Evolutionary conservation across 2,797 vertebrate species (phyloP).

Genomic region (Cyprinella venusta): DNA sequence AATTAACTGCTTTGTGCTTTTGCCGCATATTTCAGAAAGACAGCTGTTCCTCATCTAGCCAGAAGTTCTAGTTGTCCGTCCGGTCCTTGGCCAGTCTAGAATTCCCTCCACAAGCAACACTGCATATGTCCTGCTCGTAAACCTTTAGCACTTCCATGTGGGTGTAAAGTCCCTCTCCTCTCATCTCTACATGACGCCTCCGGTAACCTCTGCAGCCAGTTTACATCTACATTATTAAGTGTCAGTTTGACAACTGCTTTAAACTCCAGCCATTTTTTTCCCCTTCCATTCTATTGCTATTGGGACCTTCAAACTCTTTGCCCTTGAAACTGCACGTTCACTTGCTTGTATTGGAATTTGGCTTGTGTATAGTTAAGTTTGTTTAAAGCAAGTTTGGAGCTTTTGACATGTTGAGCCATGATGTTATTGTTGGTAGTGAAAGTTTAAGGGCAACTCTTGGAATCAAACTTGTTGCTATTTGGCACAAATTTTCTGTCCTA

Average conservation of each 20-base stretch:
- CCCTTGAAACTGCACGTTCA: constrained; percentile 46
- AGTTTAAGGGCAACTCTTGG: background rate
- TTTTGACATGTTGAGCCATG: constrained; percentile 18
- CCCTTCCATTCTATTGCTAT: constrained; percentile 26
- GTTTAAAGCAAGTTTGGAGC: constrained; percentile 23
- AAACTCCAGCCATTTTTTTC: constrained; percentile 45
- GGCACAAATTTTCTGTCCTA: background rate
- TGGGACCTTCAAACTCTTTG: constrained; percentile 8
- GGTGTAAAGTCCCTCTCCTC: constrained; percentile 58
- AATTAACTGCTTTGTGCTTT: constrained; percentile 64
- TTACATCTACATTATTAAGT: constrained; percentile 53
- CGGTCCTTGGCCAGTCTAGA: constrained; percentile 44
- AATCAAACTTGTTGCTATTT: background rate
- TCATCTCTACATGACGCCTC: constrained; percentile 53
- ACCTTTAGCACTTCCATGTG: constrained; percentile 60
- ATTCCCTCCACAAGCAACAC: constrained; percentile 50
- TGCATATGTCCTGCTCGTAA: constrained; percentile 59
- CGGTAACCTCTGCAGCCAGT: constrained; percentile 43
- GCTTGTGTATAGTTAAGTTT: constrained; percentile 31
- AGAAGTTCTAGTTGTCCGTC: constrained; percentile 54
- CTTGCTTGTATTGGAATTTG: constrained; percentile 17
- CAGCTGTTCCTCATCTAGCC: constrained; percentile 65
- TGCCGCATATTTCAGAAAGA: constrained; percentile 40
- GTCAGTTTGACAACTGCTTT: constrained; percentile 55
- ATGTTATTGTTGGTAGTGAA: background rate